Evolutionary conservation across 2,888 invertebrate genomes (phyloP), one percentile per base, ranked within the genome.

Genomic region (Morpho deidamia): DNA sequence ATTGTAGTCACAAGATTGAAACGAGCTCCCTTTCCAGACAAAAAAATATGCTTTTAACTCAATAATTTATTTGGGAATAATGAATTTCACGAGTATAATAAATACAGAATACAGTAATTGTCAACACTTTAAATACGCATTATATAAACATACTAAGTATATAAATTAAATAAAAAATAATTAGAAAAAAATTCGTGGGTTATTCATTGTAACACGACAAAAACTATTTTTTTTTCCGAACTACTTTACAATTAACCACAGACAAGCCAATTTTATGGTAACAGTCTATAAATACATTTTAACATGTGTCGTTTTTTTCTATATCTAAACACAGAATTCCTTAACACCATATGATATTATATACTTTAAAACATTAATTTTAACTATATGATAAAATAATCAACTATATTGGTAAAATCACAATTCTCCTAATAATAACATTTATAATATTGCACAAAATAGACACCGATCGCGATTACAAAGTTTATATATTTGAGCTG

Each of bases 41-140:
- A 38, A 37, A 35, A 59, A 48, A 44, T 10, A 43, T 44, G 45
- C 32, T 10, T 38, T 56, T 77, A 88, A 88, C 85, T 86, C 85
- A 87, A 82, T 87, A 79, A 78, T 85, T 85, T 87, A 88, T 85
- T 85, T 70, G 73, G 81, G 88, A 86, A 80, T 86, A 85, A 84
- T 84, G 68, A 84, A 80, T 81, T 70, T 81, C 76, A 76, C 75
- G 65, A 67, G 65, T 76, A 71, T 70, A 80, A 81, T 83, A 79
- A 83, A 80, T 83, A 83, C 81, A 83, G 80, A 78, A 75, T 83
- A 82, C 76, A 77, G 73, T 78, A 76, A 78, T 78, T 72, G 69
- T 80, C 82, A 86, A 85, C 84, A 83, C 74, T 80, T 82, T 77
- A 76, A 78, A 73, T 81, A 76, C 68, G 76, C 74, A 72, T 70